Base-by-base conservation (phyloP, 2,888 invertebrate species). In the Halictus ligatus region DNA sequence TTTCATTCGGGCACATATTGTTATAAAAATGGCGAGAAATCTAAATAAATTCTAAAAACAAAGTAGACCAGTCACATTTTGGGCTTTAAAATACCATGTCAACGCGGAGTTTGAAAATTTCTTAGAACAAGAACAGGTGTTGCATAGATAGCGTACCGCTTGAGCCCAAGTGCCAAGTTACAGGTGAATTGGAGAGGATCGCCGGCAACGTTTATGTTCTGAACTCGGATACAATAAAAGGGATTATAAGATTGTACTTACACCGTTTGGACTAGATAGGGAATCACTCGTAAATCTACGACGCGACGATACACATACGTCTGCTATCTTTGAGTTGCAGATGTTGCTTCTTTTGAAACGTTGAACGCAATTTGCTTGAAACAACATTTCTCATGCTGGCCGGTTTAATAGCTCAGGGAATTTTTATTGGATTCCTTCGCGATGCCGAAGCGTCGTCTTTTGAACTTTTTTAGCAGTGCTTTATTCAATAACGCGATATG, bases 191-290 rank as follows among this genome's bases (percentile, higher is more conserved):
- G 58, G n/a, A 58, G n/a, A 12, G 12, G 10, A 12, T 58, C 58
- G 58, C 3, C n/a, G 10, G 58, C n/a, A 1, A n/a, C n/a, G 12
- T n/a, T 58, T n/a, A n/a, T n/a, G 58, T 58, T 58, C n/a, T 58
- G n/a, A 58, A n/a, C 12, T n/a, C 58, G n/a, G n/a, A 58, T 58
- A 58, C n/a, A 58, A 58, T 58, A 58, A 58, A 58, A n/a, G n/a
- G n/a, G 58, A 58, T 58, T 58, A 58, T n/a, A 58, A 58, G 58
- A n/a, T 58, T n/a, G 12, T 58, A n/a, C 12, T n/a, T 12, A n/a
- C 58, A 58, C 58, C 58, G 58, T 58, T 58, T 58, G n/a, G 5
- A 58, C n/a, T 58, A 58, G n/a, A 58, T 58, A 58, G 58, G n/a
- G 58, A 58, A n/a, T 58, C 1, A 0, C n/a, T n/a, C 12, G n/a